Base-by-base conservation (phyloP, 2,888 invertebrate species). In the Stenodera caucasica region DNA sequence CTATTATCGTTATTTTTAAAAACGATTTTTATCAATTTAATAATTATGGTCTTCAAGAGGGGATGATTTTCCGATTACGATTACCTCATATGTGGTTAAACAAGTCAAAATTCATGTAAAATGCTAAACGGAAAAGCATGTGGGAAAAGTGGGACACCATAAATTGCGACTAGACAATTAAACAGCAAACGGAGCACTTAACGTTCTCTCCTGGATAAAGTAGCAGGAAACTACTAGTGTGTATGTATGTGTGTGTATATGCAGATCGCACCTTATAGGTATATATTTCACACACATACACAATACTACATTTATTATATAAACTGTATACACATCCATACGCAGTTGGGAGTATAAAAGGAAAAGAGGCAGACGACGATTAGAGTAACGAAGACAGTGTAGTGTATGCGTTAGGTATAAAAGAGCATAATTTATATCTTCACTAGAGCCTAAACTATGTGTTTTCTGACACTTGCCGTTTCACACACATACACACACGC, bases 151-250 rank as follows among this genome's bases (percentile, higher is more conserved):
- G 60, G 64, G 54, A 61, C 30, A 62, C 68, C 61, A 72, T 74
- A 73, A 72, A 74, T 72, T 70, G 67, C 69, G 61, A 59, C 61
- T 64, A 67, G 72, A 74, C 73, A 74, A 74, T 74, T 74, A 74
- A 71, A 72, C 72, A 69, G 67, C 70, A 71, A 73, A 72, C 72
- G 72, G 71, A 69, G 70, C 70, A 68, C 69, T 70, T 69, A 69
- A 67, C 68, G 58, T 67, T 61, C 57, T 60, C 57, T 57, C 65
- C 65, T 58, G 71, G 67, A 69, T 67, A 65, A 71, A 71, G 71
- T 66, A 67, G 70, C 68, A 66, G 67, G 67, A 66, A 67, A 63
- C 66, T 61, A 64, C 58, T 60, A 64, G 35, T 33, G 35, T n/a
- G 15, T 53, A 21, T 26, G n/a, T 59, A 51, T 45, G 3, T 45